Conservation (phyloP, 1,140 invertebrate species). For the Halesus radiatus region DNA sequence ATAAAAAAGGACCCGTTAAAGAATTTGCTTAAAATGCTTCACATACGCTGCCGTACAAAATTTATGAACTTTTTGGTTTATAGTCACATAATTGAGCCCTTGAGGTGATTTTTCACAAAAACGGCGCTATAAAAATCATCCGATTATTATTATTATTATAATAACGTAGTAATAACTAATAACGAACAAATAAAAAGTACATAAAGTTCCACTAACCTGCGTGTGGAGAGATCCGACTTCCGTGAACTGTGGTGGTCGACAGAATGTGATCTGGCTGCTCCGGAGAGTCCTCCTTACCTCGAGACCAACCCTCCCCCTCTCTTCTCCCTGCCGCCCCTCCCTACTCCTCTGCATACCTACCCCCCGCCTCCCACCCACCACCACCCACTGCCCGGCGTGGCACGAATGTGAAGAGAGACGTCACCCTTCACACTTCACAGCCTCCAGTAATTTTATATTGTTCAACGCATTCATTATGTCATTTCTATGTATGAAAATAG, state of each 20-base stretch:
- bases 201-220: neutral
- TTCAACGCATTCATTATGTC: too few relatives aligned
- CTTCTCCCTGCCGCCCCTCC: neutral
- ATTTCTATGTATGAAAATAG: too few relatives aligned
- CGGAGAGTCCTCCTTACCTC: neutral
- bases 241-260: neutral
- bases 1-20: too few relatives aligned
- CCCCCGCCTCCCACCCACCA: neutral
- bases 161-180: too few relatives aligned
- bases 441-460: neutral
- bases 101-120: too few relatives aligned
- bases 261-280: neutral
- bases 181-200: too few relatives aligned
- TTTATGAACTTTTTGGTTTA: too few relatives aligned
- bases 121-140: too few relatives aligned
- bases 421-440: neutral
- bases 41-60: too few relatives aligned
- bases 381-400: neutral
- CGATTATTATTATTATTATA: too few relatives aligned
- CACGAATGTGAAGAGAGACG: neutral
- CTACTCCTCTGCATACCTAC: neutral
- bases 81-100: too few relatives aligned
- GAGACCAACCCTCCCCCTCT: neutral
- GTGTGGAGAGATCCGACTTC: neutral
- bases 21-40: too few relatives aligned